A percentile compares a stretch with the other conserved stretches of the same genome.
Conservation (phyloP, 2,888 invertebrate species). For the Ennomos erosarius region DNA sequence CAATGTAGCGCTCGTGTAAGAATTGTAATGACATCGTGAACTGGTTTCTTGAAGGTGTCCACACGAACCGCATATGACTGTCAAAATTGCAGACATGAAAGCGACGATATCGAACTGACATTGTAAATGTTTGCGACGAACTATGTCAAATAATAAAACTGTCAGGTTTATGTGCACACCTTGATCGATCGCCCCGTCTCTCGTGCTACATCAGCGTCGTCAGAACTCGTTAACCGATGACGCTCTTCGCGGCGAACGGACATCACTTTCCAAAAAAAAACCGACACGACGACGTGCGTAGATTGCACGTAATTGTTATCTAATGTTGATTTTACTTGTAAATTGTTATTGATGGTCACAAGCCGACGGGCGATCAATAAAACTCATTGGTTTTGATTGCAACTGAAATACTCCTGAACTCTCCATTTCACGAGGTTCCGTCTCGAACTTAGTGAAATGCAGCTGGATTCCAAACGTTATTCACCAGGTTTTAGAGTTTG, state of each 20-base stretch:
- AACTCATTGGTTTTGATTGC: conserved; percentile 36
- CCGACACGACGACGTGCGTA: conserved; percentile 18
- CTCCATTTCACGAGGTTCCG: conserved; percentile 7
- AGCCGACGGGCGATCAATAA: conserved; percentile 48
- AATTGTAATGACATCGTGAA: conserved; percentile 23
- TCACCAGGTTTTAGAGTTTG: conserved; percentile 1
- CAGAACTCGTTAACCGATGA: conserved; percentile 42
- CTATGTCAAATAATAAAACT: conserved; percentile 70
- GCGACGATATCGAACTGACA: conserved; percentile 35
- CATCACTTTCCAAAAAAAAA: conserved; percentile 21
- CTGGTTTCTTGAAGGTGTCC: conserved; percentile 46
- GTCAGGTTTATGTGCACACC: conserved; percentile 67
- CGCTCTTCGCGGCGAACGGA: conserved; percentile 31
- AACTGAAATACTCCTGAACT: conserved; percentile 43
- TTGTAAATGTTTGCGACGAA: conserved; percentile 55
- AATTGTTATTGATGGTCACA: conserved; percentile 38
- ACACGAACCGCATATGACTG: conserved; percentile 47
- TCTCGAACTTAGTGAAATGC: conserved; percentile 9
- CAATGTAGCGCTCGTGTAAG: conserved; percentile 21
- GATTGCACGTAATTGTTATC: conserved; percentile 19
- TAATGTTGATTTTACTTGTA: conserved; percentile 9
- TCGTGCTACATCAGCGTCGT: conserved; percentile 37
- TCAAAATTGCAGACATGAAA: conserved; percentile 35
- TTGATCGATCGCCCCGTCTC: conserved; percentile 67
- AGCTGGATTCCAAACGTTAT: conserved; percentile 4